Base-by-base conservation (phyloP, 2,797 vertebrate species). In the Acridotheres tristis region DNA sequence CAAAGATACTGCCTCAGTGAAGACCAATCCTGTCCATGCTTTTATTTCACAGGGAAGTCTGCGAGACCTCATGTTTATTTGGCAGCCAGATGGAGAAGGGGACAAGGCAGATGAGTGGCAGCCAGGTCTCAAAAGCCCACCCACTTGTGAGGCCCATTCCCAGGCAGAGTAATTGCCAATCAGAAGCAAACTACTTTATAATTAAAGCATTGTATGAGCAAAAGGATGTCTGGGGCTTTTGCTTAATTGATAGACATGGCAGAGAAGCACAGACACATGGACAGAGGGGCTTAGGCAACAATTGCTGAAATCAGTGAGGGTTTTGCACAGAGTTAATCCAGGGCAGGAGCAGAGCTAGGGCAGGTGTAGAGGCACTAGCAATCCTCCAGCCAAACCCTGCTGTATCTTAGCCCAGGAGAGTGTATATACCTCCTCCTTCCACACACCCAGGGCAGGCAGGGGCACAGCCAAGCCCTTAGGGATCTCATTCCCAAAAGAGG, bases 181-280 rank as follows among this genome's bases (percentile, higher is more conserved):
- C 91, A 93, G 61, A 92, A 91, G 84, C 83, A 93, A 94, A 90
- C 63, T 42, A 50, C 85, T 93, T 93, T 71, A 90, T 94, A 94
- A 97, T 95, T 94, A 94, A 94, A 94, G 61, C 57, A 86, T 72
- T 94, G 88, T 88, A 94, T 94, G 90, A 94, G 80, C 91, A 92
- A 78, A 32, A 65, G 63, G 82, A 92, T 89, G 82, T 88, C 89
- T 92, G 87, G 73, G 73, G 66, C 54, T 94, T 89, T 77, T 58
- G 58, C 72, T 91, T 95, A 91, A 94, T 93, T 91, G 95, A 85
- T 45, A 69, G 81, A 47, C 3, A 1, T 45, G 55, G n/a, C 74
- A 81, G 29, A 62, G 80, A 91, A 92, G 94, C 93, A 86, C 63
- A 91, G 67, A 85, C 10, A 8, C 59, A 58, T 3, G 14, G 79